A percentile compares a stretch with the other conserved stretches of the same genome.
Evolutionary conservation across 2,113 vertebrate species (phyloP).

Genomic region (Sphaerodactylus townsendi): DNA sequence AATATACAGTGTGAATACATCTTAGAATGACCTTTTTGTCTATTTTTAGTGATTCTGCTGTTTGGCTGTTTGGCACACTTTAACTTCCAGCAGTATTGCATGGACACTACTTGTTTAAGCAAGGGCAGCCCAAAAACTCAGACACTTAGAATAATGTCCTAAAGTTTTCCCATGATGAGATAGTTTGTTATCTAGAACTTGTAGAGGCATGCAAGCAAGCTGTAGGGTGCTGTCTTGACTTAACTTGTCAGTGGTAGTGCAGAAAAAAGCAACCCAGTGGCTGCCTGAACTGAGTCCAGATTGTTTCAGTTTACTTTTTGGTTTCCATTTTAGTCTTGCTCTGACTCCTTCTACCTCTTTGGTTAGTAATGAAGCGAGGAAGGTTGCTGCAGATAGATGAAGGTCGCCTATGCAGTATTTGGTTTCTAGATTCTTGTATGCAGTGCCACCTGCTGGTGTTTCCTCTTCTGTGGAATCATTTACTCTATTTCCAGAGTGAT

Average conservation of each 20-base stretch:
- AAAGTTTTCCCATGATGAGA: background rate
- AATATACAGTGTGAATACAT: no score
- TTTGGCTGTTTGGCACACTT: background rate
- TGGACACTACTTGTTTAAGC: background rate
- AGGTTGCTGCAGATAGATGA: background rate
- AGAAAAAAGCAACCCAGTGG: background rate
- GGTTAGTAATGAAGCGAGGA: background rate
- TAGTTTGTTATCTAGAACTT: no score
- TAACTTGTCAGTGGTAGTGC: background rate
- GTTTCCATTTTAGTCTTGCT: background rate
- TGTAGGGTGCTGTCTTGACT: background rate
- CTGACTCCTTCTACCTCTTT: background rate
- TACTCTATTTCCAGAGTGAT: background rate
- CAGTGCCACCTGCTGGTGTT: slow-evolving; percentile 59
- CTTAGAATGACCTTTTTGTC: background rate
- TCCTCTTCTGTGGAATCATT: background rate
- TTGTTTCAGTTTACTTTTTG: background rate
- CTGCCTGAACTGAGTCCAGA: background rate
- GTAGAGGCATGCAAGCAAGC: background rate
- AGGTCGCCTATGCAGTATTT: background rate
- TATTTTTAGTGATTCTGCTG: background rate
- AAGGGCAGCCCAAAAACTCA: background rate
- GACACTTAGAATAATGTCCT: background rate
- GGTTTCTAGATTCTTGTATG: slow-evolving; percentile 19
- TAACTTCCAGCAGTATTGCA: background rate